These are phyloP conservation scores for Oscheius sp. DNA, from an alignment of 2,888 invertebrate genomes.

Conservation along the genomic window DNA sequence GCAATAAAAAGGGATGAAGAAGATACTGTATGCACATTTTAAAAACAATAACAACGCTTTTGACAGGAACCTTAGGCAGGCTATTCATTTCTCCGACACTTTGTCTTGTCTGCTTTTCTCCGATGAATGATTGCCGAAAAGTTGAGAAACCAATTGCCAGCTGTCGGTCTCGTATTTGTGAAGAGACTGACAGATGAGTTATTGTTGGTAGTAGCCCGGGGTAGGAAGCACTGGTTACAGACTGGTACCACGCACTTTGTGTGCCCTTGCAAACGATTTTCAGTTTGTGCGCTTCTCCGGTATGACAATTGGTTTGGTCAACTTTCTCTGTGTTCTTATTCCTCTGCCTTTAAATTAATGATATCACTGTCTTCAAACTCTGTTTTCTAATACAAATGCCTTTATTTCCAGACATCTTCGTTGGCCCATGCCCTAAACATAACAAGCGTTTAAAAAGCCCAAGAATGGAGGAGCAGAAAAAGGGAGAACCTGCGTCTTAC, in stretches of 20 bases:
- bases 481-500: not conserved
- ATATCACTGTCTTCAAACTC: no score
- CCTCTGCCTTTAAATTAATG: no score
- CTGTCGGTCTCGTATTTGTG: slow-evolving; percentile 3
- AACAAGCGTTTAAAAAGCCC: not conserved
- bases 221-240: slow-evolving; percentile 21
- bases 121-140: slow-evolving; percentile 16
- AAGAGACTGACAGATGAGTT: not conserved
- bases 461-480: slow-evolving; percentile 1
- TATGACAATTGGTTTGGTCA: not conserved
- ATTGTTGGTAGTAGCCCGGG: not conserved
- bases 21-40: not conserved
- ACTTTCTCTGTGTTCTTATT: no score
- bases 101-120: slow-evolving; percentile 8
- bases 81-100: not conserved
- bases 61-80: no score
- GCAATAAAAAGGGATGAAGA: not conserved
- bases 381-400: not conserved
- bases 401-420: slow-evolving; percentile 1
- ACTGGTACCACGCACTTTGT: slow-evolving; percentile 28
- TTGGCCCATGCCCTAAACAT: slow-evolving; percentile 1
- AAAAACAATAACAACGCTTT: no score
- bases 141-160: slow-evolving; percentile 3
- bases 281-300: not conserved
- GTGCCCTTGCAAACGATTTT: slow-evolving; percentile 25